Evolutionary conservation across 2,797 vertebrate genomes (phyloP).

Genomic region (Florisuga fusca): DNA sequence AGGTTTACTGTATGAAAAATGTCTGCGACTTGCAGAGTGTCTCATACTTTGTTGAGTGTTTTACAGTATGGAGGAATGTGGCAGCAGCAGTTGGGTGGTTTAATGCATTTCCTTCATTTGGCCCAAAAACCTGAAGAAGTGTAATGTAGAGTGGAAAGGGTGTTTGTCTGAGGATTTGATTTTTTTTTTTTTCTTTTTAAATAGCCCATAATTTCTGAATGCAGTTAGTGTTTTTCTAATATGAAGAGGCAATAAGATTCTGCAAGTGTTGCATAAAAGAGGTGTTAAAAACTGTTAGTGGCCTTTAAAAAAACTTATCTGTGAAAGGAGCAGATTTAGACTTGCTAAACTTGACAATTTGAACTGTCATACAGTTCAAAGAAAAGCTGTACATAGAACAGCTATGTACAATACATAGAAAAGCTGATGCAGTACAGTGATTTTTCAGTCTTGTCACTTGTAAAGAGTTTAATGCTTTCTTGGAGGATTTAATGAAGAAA

Average conservation of each 20-base stretch:
- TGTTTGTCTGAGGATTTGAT: background rate
- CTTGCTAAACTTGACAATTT: background rate
- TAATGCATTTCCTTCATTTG: background rate
- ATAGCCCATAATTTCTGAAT: background rate
- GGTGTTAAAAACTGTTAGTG: background rate
- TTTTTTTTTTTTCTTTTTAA: background rate
- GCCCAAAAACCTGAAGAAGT: background rate
- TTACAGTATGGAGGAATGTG: background rate
- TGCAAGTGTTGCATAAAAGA: background rate
- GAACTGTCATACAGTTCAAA: background rate
- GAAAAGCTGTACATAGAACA: no score
- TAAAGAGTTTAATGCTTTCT: background rate
- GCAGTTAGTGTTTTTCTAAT: background rate
- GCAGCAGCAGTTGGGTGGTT: background rate
- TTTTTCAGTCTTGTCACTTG: background rate
- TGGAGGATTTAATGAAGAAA: background rate
- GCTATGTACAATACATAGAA: no score
- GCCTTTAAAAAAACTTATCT: background rate
- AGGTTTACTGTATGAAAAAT: background rate
- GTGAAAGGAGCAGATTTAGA: background rate
- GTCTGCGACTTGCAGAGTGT: background rate
- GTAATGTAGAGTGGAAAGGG: background rate
- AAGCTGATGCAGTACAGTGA: background rate
- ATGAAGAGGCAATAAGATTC: slow-evolving; percentile 1
- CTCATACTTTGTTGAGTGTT: background rate